Base-by-base conservation (phyloP, 2,797 vertebrate species). In the Diplodus sargus region DNA sequence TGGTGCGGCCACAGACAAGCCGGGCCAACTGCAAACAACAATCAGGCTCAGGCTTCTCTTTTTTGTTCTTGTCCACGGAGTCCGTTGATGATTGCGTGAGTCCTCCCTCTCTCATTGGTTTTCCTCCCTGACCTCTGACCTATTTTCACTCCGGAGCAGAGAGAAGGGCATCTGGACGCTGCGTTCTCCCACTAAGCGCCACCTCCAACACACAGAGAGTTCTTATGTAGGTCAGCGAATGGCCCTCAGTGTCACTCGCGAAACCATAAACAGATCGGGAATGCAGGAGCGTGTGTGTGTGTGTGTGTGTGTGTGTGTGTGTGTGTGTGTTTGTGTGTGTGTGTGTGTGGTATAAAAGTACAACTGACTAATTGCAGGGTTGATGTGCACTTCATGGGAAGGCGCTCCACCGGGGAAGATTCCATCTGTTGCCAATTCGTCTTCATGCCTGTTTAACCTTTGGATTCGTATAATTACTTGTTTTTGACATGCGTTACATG, bases 181-280 rank as follows among this genome's bases (percentile, higher is more conserved):
- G 73, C 70, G 56, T 83, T 85, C 85, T 34, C 8, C 83, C 87
- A 58, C 63, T 86, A 85, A 79, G 70, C 87, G 73, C 75, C 12
- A 42, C 69, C 69, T 90, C 74, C 82, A 87, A 85, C 86, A 69
- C 70, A 34, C 30, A 34, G 71, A 58, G 58, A 52, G 30, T 34
- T 74, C 28, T 73, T 87, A 93, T 93, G 83, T 94, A 94, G 93
- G 94, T 95, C 94, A 95, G 76, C 86, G 58, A 85, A 84, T 79
- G 85, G 84, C 86, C 88, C 82, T 88, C 84, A 83, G 83, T 87
- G 82, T 86, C 84, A 86, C 82, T 80, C 59, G 70, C 73, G 4
- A 79, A 88, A 85, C 65, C 74, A 70, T 72, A 81, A 89, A 87
- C 87, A 86, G 82, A 85, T 86, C 57, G 57, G 78, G 82, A 76